These are phyloP conservation scores for Crenuchus spilurus DNA, from an alignment of 2,797 vertebrate species.

Conservation along the genomic window DNA sequence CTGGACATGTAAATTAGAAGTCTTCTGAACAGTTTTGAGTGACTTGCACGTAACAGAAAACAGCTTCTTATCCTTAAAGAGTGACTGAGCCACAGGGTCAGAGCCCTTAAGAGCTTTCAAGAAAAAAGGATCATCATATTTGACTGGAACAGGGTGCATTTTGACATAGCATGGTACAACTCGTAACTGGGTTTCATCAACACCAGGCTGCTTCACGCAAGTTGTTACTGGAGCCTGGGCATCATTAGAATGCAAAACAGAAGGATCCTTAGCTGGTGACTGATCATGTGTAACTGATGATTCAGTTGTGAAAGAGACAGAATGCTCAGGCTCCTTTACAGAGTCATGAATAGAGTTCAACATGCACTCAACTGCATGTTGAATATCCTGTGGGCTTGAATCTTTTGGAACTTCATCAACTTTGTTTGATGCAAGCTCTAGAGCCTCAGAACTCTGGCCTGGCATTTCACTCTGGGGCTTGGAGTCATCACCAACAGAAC, in stretches of 20 bases:
- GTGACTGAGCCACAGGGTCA: slow-evolving; percentile 32
- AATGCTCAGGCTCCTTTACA: slow-evolving; percentile 64
- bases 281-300: slow-evolving; percentile 30
- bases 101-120: slow-evolving; percentile 35
- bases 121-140: slow-evolving; percentile 40
- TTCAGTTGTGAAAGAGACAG: slow-evolving; percentile 35
- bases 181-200: slow-evolving; percentile 5
- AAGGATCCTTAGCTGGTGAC: slow-evolving; percentile 23
- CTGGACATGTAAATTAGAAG: slow-evolving; percentile 11
- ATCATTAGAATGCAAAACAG: slow-evolving; percentile 32
- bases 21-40: not conserved
- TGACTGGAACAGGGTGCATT: slow-evolving; percentile 49
- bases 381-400: slow-evolving; percentile 63
- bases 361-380: slow-evolving; percentile 75
- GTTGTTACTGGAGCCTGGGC: slow-evolving; percentile 10
- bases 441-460: slow-evolving; percentile 38
- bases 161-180: slow-evolving; percentile 50
- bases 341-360: slow-evolving; percentile 60
- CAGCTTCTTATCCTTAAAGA: slow-evolving; percentile 54
- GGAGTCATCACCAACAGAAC: slow-evolving; percentile 19
- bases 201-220: slow-evolving; percentile 9
- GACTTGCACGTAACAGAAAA: slow-evolving; percentile 41
- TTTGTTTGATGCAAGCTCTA: slow-evolving; percentile 16
- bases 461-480: slow-evolving; percentile 52
- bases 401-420: slow-evolving; percentile 56